phyloP scores from a whole-genome alignment of 2,113 vertebrate genomes.

The Anarhynchus alexandrinus region DNA sequence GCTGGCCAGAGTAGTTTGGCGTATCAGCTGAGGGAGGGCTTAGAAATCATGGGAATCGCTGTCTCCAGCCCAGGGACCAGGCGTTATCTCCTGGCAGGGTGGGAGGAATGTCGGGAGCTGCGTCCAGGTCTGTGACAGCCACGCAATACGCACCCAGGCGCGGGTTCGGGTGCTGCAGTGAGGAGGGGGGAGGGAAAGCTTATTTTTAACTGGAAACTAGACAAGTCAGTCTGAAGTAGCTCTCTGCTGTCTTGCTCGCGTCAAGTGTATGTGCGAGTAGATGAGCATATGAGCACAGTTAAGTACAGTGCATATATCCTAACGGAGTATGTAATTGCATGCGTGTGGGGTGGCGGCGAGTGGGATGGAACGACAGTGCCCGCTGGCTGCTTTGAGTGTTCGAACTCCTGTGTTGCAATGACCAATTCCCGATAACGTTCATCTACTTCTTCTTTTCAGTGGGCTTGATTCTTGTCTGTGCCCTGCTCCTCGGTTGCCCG shows the following conservation, averaged over 20 bases:
- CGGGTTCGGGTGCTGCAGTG: neutral
- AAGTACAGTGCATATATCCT: neutral
- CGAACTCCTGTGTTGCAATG: neutral
- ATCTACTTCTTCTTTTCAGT: neutral
- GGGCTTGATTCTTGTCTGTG: neutral
- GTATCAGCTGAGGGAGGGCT: neutral
- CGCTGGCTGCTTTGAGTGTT: neutral
- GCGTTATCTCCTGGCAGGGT: neutral
- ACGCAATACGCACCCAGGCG: neutral
- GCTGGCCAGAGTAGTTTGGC: neutral
- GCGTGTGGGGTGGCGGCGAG: neutral
- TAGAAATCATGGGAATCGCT: neutral
- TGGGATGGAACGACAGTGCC: neutral
- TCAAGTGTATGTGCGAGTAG: neutral
- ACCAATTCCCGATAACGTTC: neutral
- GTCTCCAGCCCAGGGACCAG: neutral
- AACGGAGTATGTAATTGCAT: neutral
- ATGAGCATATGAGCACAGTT: rapidly evolving
- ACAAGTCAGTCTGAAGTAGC: neutral
- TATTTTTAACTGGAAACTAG: neutral
- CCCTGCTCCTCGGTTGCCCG: neutral
- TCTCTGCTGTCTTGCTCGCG: neutral
- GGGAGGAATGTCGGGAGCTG: neutral
- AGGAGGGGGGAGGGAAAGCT: slow-evolving; percentile 18
- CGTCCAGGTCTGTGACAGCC: neutral